Evolutionary conservation across 2,888 invertebrate species (phyloP), one percentile per base, ranked within the genome.

Genomic region (Dascillus cervinus): DNA sequence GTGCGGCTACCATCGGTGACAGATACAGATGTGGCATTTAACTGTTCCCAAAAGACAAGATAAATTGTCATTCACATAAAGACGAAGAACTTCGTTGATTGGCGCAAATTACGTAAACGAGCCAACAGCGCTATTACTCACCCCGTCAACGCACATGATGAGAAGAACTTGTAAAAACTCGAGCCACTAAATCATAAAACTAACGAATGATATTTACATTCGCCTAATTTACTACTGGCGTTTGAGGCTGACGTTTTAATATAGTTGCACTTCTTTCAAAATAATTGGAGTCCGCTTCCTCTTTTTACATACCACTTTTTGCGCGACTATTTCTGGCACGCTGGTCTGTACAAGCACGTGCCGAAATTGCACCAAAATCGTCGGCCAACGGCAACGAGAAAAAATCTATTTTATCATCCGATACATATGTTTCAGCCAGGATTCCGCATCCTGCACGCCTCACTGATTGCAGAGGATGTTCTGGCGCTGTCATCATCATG

Each of bases 1-100:
- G 33, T n/a, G n/a, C 37, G 34, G 32, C 33, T 34, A 25, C 26
- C 33, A 23, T 11, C 40, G 28, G 28, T 44, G 61, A 61, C 62
- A 58, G 56, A 42, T 59, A 63, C 58, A 60, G 53, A 63, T 62
- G 62, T 60, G 60, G 60, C 57, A 53, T 58, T 58, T 60, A 62
- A 64, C 51, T 49, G 50, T 49, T 52, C 43, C 43, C 49, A 56
- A 60, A 55, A 53, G 60, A 49, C 55, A 56, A 60, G 61, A 61
- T 55, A 49, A 50, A 63, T 61, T 46, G 49, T 41, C 40, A 46
- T 38, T 44, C 40, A 45, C 37, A 44, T 44, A 49, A 62, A 60
- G 63, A 64, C 55, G 50, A 53, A 64, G 50, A 43, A 55, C 46
- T 50, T 50, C 35, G 49, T 44, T 62, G 62, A 64, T 64, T 64